These are phyloP conservation scores for Tachystola acroxantha DNA, from an alignment of 2,888 invertebrate genomes.

Conservation along the genomic window DNA sequence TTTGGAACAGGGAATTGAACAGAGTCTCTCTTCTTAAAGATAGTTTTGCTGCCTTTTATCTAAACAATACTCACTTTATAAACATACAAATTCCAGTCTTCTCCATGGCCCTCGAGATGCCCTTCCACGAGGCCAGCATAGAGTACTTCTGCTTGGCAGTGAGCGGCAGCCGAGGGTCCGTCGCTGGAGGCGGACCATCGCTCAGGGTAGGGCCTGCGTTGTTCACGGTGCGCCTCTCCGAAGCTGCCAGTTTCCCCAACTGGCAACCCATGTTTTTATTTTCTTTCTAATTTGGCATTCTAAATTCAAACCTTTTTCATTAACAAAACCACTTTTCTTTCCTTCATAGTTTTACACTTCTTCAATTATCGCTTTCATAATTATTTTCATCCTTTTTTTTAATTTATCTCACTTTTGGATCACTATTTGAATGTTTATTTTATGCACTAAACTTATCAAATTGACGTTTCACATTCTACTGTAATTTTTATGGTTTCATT, in stretches of 20 bases:
- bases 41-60: too few relatives aligned
- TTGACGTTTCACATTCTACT: not conserved
- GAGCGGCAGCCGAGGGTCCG: constrained; percentile 88
- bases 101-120: constrained; percentile 92
- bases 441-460: not conserved
- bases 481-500: not conserved
- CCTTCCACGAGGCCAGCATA: constrained; percentile 94
- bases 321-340: not conserved
- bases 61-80: constrained; percentile 89
- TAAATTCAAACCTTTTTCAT: not conserved
- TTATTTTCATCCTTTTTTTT: too few relatives aligned
- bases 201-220: constrained; percentile 60
- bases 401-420: not conserved
- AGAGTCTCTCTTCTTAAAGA: too few relatives aligned
- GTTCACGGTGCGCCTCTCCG: constrained; percentile 63
- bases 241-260: constrained; percentile 84
- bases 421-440: not conserved
- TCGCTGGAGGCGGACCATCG: constrained; percentile 81
- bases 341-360: not conserved
- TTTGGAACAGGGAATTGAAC: too few relatives aligned
- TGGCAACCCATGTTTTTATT: constrained; percentile 83
- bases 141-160: constrained; percentile 92
- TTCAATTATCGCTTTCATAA: not conserved
- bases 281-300: constrained; percentile 6
- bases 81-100: constrained; percentile 95